Conservation (phyloP, 2,888 invertebrate genomes). For the Phania funesta region DNA sequence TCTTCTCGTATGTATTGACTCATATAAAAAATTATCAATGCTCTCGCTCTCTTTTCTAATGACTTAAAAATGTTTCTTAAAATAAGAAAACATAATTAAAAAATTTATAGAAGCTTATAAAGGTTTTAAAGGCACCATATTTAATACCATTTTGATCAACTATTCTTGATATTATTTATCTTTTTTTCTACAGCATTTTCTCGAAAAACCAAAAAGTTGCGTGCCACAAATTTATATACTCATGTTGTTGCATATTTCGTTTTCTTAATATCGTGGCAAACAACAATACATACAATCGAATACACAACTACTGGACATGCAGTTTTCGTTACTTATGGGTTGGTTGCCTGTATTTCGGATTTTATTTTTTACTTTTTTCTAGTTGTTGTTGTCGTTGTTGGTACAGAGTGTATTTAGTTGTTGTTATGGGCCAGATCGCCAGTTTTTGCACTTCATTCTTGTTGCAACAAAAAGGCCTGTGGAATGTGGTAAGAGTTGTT, state of each 20-base stretch:
- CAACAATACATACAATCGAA: neutral
- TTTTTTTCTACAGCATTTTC: conserved; percentile 11
- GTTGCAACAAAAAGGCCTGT: conserved; percentile 42
- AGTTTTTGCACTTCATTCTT: conserved; percentile 39
- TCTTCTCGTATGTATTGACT: no score
- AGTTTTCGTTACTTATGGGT: conserved; percentile 43
- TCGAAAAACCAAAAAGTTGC: conserved; percentile 57
- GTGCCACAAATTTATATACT: conserved; percentile 56
- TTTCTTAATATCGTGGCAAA: conserved; percentile 27
- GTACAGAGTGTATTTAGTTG: conserved; percentile 55
- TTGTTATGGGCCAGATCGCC: conserved; percentile 34
- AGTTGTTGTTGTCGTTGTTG: conserved; percentile 62
- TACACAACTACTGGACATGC: neutral
- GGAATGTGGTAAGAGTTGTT: conserved; percentile 64
- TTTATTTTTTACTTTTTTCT: conserved; percentile 58
- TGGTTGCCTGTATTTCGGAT: conserved; percentile 39
- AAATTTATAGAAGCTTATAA: neutral
- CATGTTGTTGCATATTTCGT: conserved; percentile 45
- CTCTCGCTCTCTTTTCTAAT: no score
- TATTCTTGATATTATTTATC: neutral
- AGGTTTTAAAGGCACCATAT: conserved; percentile 8
- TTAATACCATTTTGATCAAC: neutral
- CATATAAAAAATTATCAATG: no score
- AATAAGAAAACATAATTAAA: no score
- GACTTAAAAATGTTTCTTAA: no score